Percentiles rank a stretch among this genome's conserved stretches.
These are phyloP conservation scores for Prolemur simus DNA, from an alignment of 2,113 vertebrate genomes.

Conservation along the genomic window DNA sequence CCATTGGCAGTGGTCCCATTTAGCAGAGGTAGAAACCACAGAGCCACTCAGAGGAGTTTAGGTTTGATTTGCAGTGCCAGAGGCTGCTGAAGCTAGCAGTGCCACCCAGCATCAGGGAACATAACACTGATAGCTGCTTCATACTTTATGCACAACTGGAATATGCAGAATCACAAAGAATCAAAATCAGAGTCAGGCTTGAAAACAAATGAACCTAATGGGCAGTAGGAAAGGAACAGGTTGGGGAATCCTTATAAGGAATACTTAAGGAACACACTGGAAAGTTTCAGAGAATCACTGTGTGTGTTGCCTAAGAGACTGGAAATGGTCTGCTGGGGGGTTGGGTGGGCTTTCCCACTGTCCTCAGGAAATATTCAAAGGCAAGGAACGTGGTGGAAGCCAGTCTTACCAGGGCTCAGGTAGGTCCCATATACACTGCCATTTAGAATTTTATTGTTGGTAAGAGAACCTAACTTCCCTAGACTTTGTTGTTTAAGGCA, in stretches of 20 bases:
- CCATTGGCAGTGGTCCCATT: not conserved
- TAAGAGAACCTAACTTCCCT: constrained; percentile 6
- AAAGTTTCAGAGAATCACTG: not conserved
- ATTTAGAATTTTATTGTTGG: constrained; percentile 9
- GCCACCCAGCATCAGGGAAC: too few relatives aligned
- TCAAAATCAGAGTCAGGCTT: not conserved
- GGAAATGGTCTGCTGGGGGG: not conserved
- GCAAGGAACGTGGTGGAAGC: not conserved
- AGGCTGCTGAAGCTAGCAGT: not conserved
- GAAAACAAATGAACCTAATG: not conserved
- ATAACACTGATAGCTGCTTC: not conserved
- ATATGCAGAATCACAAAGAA: not conserved
- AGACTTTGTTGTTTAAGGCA: constrained; percentile 14
- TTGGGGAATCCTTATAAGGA: not conserved
- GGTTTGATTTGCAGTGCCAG: not conserved
- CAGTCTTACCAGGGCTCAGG: not conserved
- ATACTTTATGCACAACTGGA: not conserved
- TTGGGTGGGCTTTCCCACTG: not conserved
- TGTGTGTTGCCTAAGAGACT: not conserved
- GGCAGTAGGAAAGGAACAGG: not conserved
- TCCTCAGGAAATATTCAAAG: not conserved
- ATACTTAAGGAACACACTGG: not conserved
- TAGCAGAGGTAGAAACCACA: not conserved
- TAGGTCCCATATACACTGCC: not conserved
- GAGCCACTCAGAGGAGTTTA: not conserved